phyloP scores from a whole-genome alignment of 2,797 vertebrate genomes.

The Antennarius maculatus region DNA sequence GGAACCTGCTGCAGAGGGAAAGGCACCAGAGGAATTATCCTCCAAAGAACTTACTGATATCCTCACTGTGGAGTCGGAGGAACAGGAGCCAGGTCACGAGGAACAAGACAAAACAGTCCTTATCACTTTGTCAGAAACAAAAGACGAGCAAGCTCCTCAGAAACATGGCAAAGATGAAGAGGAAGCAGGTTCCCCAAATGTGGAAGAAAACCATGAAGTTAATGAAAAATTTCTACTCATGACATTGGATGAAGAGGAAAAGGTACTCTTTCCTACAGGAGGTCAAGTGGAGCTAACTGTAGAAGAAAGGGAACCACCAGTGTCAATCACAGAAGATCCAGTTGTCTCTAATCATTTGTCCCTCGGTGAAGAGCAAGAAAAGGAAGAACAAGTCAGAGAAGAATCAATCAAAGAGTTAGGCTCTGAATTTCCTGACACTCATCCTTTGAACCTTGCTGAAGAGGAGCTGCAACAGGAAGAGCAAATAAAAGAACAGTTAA shows the following conservation, averaged over 20 bases:
- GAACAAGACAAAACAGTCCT: not conserved
- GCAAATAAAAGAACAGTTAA: too few relatives aligned
- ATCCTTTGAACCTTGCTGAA: too few relatives aligned
- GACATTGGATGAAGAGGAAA: conserved; percentile 15
- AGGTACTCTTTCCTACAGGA: not conserved
- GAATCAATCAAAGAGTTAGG: not conserved
- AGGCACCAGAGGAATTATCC: not conserved
- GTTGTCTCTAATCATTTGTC: too few relatives aligned
- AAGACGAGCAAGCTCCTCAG: not conserved
- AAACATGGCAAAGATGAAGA: not conserved
- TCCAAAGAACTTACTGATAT: conserved; percentile 13
- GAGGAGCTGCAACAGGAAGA: too few relatives aligned
- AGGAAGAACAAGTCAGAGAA: too few relatives aligned
- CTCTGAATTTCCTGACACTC: not conserved
- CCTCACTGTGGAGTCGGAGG: not conserved
- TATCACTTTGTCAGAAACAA: not conserved
- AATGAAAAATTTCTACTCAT: not conserved
- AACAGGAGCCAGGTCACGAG: not conserved
- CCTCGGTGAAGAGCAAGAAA: too few relatives aligned
- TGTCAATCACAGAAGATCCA: not conserved
- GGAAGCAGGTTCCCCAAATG: not conserved
- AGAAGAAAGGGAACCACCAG: not conserved
- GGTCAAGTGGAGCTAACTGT: not conserved
- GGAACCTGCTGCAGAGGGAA: conserved; percentile 4
- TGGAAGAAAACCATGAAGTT: too few relatives aligned